phyloP scores from a whole-genome alignment of 2,888 invertebrate species.

The Galerucella nymphaeae region DNA sequence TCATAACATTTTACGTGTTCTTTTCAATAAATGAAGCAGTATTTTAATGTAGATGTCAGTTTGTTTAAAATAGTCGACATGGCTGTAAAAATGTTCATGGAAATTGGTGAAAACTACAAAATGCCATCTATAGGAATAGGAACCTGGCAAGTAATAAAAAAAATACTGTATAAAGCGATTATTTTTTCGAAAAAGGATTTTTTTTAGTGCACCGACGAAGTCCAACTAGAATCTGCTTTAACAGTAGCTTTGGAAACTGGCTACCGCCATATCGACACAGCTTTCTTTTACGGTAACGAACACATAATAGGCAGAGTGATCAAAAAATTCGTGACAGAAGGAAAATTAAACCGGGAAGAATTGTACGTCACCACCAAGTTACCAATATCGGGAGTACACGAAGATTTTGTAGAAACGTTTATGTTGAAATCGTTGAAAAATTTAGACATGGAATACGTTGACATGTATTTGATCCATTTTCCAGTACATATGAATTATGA shows the following conservation, averaged over 20 bases:
- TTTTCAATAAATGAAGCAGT: too few species aligned
- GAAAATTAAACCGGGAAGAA: conserved; percentile 74
- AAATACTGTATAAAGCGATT: too few species aligned
- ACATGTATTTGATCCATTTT: conserved; percentile 54
- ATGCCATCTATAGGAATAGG: too few species aligned
- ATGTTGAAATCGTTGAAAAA: conserved; percentile 49
- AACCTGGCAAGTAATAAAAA: too few species aligned
- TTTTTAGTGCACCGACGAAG: too few species aligned
- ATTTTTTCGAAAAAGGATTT: too few species aligned
- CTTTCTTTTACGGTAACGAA: conserved; percentile 81
- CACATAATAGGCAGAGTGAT: conserved; percentile 62
- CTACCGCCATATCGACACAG: conserved; percentile 84
- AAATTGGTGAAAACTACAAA: too few species aligned
- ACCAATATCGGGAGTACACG: conserved; percentile 67
- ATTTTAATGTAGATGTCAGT: too few species aligned
- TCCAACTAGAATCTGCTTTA: conserved; percentile 68
- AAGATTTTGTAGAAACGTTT: not conserved
- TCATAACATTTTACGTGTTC: too few species aligned
- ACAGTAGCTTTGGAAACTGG: conserved; percentile 77
- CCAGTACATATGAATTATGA: conserved; percentile 43
- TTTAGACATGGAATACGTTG: conserved; percentile 51
- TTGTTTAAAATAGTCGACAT: too few species aligned
- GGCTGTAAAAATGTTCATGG: too few species aligned
- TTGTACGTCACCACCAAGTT: conserved; percentile 86
- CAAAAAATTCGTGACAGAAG: conserved; percentile 72